A percentile compares a stretch with the other conserved stretches of the same genome.
phyloP scores from a whole-genome alignment of 2,113 vertebrate genomes.

The Chaetodon auriga region DNA sequence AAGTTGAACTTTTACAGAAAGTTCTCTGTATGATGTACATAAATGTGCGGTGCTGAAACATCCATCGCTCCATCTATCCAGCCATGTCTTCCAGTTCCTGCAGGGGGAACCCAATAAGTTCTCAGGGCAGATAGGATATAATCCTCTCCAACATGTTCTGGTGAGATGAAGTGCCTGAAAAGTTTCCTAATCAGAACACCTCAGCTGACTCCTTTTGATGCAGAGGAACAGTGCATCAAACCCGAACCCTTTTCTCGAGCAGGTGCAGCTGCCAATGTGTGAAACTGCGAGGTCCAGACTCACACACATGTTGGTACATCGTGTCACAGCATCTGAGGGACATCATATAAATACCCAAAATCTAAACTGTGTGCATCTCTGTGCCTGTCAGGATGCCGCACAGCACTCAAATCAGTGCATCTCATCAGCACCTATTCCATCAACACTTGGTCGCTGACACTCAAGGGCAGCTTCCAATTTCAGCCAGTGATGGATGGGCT shows the following conservation, averaged over 20 bases:
- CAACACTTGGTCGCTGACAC: slow-evolving; percentile 62
- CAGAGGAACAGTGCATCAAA: not conserved
- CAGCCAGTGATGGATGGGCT: slow-evolving; percentile 66
- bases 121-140: not conserved
- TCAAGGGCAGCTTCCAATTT: slow-evolving; percentile 63
- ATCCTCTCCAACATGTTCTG: not conserved
- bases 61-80: not conserved
- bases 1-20: not conserved
- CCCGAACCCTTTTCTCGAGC: not conserved
- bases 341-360: not conserved
- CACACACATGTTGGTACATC: not conserved
- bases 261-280: not conserved
- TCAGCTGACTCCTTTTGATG: not conserved
- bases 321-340: not conserved
- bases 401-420: slow-evolving; percentile 51
- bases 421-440: slow-evolving; percentile 67
- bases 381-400: not conserved
- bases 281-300: not conserved
- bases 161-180: not conserved
- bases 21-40: not conserved
- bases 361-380: not conserved
- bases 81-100: not conserved
- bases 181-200: not conserved
- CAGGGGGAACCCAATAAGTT: not conserved
- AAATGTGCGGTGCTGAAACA: not conserved